Base-by-base conservation (phyloP, 2,888 invertebrate species). In the Petrolisthes cinctipes region DNA sequence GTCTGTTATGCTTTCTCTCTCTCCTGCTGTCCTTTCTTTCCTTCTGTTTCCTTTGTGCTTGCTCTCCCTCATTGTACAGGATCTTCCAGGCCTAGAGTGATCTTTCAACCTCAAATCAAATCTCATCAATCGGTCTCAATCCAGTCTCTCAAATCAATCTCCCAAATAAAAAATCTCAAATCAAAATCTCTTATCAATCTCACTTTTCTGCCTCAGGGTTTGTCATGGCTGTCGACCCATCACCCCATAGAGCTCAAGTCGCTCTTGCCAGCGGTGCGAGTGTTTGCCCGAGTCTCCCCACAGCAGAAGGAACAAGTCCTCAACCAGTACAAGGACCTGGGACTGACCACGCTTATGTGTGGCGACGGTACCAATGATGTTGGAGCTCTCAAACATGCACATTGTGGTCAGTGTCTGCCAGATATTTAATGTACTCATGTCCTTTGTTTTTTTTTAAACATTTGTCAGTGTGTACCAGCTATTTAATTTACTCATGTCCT, bases 301-400 rank as follows among this genome's bases (percentile, higher is more conserved):
- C 99, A 99, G 92, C 99, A 99, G 93, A 99, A 99, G 93, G 99
- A 99, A 93, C 96, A 95, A 92, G 96, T 99, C 3, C 96, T 99
- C 76, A 96, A 97, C 9, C 95, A 96, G 5, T 93, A 99, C 84
- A 99, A 98, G 92, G 94, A 95, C 57, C 93, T 97, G 14, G 99
- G 99, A 5, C 97, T 95, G 92, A 95, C 95, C 4, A 98, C 99
- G 0, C 94, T 99, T 3, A 99, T 99, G 99, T 99, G 99, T 92
- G 99, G 99, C 2, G 99, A 99, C 94, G 99, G 99, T 85, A 99
- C 99, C 1, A 99, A 99, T 93, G 99, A 99, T 93, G 99, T 99
- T 14, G 99, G 99, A 23, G 98, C 98, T 5, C 94, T 99, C 82
- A 99, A 99, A 93, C 99, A 99, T 93, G 98, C 99, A 61, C 96